A percentile compares a stretch with the other conserved stretches of the same genome.
Conservation (phyloP, 2,888 invertebrate genomes). For the Caenorhabditis uteleia region DNA sequence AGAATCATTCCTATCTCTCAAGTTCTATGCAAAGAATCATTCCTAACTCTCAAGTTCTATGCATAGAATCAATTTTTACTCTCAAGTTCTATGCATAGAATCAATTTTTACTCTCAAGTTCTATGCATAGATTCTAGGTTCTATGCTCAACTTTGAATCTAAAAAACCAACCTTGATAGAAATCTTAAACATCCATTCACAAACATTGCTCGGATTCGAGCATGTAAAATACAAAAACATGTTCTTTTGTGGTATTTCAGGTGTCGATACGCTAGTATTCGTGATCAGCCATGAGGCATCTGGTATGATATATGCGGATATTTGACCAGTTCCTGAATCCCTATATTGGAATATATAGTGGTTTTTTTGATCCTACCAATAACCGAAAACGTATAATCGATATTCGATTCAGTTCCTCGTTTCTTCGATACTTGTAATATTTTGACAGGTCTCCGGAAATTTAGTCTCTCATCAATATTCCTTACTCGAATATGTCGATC, state of each 20-base stretch:
- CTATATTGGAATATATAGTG: not conserved
- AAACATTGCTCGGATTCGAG: slow-evolving; percentile 28
- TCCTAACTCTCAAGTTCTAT: no score
- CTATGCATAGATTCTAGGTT: no score
- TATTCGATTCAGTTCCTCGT: slow-evolving; percentile 10
- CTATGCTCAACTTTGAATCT: not conserved
- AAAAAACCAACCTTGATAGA: slow-evolving; percentile 24
- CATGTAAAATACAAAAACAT: slow-evolving; percentile 52
- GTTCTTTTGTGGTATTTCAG: slow-evolving; percentile 19
- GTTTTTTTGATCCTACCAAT: slow-evolving; percentile 18
- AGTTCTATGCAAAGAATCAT: no score
- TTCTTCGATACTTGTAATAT: slow-evolving; percentile 24
- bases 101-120: no score
- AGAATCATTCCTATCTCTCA: no score
- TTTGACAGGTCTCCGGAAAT: slow-evolving; percentile 32
- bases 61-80: no score
- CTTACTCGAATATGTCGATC: slow-evolving; percentile 45
- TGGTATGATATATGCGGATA: slow-evolving; percentile 42
- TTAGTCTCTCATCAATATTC: slow-evolving; percentile 29
- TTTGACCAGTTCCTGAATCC: slow-evolving; percentile 48
- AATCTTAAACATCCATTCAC: slow-evolving; percentile 45
- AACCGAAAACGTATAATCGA: slow-evolving; percentile 37
- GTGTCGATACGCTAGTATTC: slow-evolving; percentile 26
- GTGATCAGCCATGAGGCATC: slow-evolving; percentile 36
- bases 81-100: no score